Base-by-base conservation (phyloP, 2,113 vertebrate genomes). In the Psammodynastes pulverulentus region DNA sequence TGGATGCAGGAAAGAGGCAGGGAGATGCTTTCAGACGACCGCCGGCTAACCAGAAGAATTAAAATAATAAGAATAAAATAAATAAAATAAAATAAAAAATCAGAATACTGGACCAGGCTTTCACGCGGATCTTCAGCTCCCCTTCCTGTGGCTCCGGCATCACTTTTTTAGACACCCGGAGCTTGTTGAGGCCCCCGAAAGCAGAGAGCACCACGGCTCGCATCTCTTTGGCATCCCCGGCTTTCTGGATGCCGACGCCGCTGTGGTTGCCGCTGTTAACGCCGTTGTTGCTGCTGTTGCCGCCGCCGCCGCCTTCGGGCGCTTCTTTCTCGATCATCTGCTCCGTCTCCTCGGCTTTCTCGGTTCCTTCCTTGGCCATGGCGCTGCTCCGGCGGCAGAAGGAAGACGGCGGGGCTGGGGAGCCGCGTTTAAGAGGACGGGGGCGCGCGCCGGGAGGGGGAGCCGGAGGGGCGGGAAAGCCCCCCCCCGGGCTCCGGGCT, bases 71-170 rank as follows among this genome's bases (percentile, higher is more conserved):
- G 21, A 53, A 88, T 10, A 39, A 52, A 12, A 85, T 24, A 4
- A 84, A 39, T 39, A 17, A 39, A 39, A 6, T n/a, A 53, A 4
- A 29, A 23, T 39, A 53, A 53, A 17, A 43, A 49, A 21, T 1
- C 6, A 24, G 1, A 52, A 96, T 97, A 97, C 96, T 95, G 98
- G 97, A 99, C 99, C 99, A 99, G 95, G 99, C 98, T 99, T 99
- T 99, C 95, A 99, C 98, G 94, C 98, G 98, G 96, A 99, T 99
- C 97, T 99, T 99, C 94, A 99, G 97, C 97, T 99, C 99, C n/a
- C 99, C 98, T 67, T 98, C 98, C 96, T 98, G 98, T 0, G 98
- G 98, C 96, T 99, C 99, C 19, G 99, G 99, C 98, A 99, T 99
- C 92, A 98, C 95, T 97, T 97, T 99, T 97, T 98, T 97, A 97